These are phyloP conservation scores for Brachyistius frenatus DNA, from an alignment of 2,113 vertebrate species.

Conservation along the genomic window DNA sequence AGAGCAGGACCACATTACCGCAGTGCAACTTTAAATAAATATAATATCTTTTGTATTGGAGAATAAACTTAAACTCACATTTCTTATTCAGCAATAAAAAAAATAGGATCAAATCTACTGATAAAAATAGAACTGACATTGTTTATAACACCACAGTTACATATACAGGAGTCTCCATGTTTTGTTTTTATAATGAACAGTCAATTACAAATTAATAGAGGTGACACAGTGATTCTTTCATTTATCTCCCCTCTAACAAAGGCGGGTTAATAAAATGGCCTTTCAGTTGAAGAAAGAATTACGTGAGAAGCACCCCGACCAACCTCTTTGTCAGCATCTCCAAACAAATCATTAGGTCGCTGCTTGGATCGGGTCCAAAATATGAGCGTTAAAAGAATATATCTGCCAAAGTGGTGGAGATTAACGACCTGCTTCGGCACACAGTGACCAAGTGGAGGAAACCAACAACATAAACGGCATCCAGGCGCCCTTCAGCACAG, in stretches of 20 bases:
- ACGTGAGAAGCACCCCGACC: slow-evolving; percentile 43
- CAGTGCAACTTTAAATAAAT: too few species aligned
- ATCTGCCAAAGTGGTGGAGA: slow-evolving; percentile 56
- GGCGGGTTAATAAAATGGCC: slow-evolving; percentile 29
- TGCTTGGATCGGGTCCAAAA: slow-evolving; percentile 57
- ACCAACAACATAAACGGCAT: slow-evolving; percentile 51
- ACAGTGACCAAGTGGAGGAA: slow-evolving; percentile 53
- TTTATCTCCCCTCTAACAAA: slow-evolving; percentile 7
- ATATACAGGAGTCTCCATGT: not conserved
- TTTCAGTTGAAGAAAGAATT: slow-evolving; percentile 53
- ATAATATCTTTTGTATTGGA: not conserved
- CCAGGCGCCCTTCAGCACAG: slow-evolving; percentile 53
- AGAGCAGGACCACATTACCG: too few species aligned
- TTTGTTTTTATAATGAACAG: slow-evolving; percentile 15
- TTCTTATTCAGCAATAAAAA: not conserved
- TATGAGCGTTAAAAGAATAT: slow-evolving; percentile 64
- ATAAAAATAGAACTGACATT: not conserved
- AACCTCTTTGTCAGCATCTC: slow-evolving; percentile 61
- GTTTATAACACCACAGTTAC: not conserved
- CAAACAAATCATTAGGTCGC: slow-evolving; percentile 63
- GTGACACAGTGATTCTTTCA: slow-evolving; percentile 11
- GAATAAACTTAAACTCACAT: not conserved
- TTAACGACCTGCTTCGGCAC: slow-evolving; percentile 49
- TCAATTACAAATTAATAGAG: slow-evolving; percentile 11
- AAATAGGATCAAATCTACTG: not conserved